These are phyloP conservation scores for Rhamphomyia laevipes DNA, from an alignment of 2,888 invertebrate species.

Conservation along the genomic window DNA sequence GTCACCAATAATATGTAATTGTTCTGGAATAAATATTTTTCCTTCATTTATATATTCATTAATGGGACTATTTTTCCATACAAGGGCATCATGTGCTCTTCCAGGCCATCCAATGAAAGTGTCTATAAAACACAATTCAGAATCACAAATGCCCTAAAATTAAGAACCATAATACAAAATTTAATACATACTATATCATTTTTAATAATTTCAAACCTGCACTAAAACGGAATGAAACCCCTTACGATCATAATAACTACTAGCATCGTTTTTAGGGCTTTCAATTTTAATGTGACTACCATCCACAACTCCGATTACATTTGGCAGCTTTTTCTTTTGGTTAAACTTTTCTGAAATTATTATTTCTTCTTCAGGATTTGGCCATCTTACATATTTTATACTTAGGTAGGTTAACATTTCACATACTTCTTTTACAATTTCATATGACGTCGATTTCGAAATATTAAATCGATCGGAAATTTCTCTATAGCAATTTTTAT, in stretches of 20 bases:
- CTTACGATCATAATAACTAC: slow-evolving; percentile 1
- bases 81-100: slow-evolving; percentile 3
- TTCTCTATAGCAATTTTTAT: slow-evolving; percentile 1
- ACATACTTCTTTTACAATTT: neutral
- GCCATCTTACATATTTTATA: neutral
- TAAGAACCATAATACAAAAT: neutral
- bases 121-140: neutral
- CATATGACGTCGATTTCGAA: neutral
- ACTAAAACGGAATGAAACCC: slow-evolving; percentile 3
- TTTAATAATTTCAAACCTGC: neutral
- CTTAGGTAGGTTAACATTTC: neutral
- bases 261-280: neutral
- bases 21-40: neutral
- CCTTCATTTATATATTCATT: neutral
- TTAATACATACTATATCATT: neutral
- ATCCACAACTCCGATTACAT: slow-evolving; percentile 1
- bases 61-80: slow-evolving; percentile 4
- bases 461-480: slow-evolving; percentile 4
- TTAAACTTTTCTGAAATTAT: neutral
- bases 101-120: slow-evolving; percentile 6
- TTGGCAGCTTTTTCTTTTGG: slow-evolving; percentile 1
- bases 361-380: neutral
- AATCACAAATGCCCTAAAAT: slow-evolving; percentile 2
- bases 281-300: neutral
- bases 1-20: slow-evolving; percentile 1